Base-by-base conservation (phyloP, 1,140 invertebrate species). In the Drosophila navojoa region DNA sequence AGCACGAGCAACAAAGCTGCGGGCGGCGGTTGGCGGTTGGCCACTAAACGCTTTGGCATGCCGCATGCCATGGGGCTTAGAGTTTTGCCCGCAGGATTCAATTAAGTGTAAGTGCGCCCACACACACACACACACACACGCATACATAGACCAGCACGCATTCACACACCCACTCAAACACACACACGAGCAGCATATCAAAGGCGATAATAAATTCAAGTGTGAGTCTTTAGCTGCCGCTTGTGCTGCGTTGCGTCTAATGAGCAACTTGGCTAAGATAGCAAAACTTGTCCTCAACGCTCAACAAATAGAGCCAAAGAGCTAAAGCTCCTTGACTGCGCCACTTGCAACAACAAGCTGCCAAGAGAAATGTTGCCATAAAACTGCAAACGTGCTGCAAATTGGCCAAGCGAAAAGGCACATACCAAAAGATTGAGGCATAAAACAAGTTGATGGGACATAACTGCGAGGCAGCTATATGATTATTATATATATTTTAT, bases 61-160 rank as follows among this genome's bases (percentile, higher is more conserved):
- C 81, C 75, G 55, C 81, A 81, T 79, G 82, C 82, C 82, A 64
- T 35, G 66, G 67, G 66, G 55, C 72, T 47, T 55, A 81, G 49
- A 67, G 60, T 60, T 66, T 87, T 63, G 79, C 82, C 82, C 82
- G 82, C 82, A 87, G 82, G 79, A 87, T 87, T 87, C 82, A 87
- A 87, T 87, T 87, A 87, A 82, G 82, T 89, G 82, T 87, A 87
- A 87, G 82, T 89, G 73, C 82, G 82, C 68, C 61, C 53, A 60
- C 45, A 58, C 32, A 50, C 29, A 54, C 50, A 57, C 13, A 38
- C 53, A 60, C 45, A 58, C 32, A 50, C 22, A 54, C 49, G 50
- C 40, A 25, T 53, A 49, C 45, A 49, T 29, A 38, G 32, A 53
- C 25, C 1, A 25, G 10, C 57, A 35, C 54, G 35, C 15, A 15